Evolutionary conservation across 2,797 vertebrate species (phyloP), one percentile per base, ranked within the genome.

Genomic region (Peromyscus nudipes): DNA sequence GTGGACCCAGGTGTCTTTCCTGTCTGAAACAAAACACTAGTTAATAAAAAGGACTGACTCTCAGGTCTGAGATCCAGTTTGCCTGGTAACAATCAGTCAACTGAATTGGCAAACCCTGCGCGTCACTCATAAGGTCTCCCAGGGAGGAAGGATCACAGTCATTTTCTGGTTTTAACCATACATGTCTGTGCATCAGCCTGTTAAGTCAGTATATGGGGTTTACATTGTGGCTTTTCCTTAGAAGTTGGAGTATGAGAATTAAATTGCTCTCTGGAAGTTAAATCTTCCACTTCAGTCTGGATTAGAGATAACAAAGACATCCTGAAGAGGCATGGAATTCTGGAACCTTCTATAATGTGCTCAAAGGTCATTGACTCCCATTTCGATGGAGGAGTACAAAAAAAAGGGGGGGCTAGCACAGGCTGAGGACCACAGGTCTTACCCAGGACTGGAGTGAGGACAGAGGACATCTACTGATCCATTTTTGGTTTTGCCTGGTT

Each of bases 91-190:
- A 9, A 46, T 80, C 89, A 37, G 71, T 75, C 75, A 88, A 49
- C 25, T 25, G 62, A 14, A 27, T 1, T 86, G 19, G 49, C 57
- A 80, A 19, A 31, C 25, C 0, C 5, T 55, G 34, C 17, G 60
- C 7, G 0, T 73, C 46, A 55, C 25, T 83, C 73, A 52, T 49
- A n/a, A 55, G 37, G 4, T n/a, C 25, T 37, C 64, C 69, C 43
- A 0, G 37, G 40, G 86, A 91, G 40, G 83, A 92, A 88, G 21
- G 25, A 49, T 23, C 25, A 25, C 21, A 43, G 49, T 83, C 31
- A 3, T 85, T 94, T 94, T 94, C 81, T 81, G 19, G n/a, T 29
- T 82, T 95, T 88, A 94, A 55, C 25, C 6, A 1, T n/a, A 40
- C 86, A 49, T 31, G 46, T 79, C 85, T 64, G 25, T 49, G 60